These are phyloP conservation scores for Drosophila novamexicana DNA, from an alignment of 1,140 invertebrate species.

Conservation along the genomic window DNA sequence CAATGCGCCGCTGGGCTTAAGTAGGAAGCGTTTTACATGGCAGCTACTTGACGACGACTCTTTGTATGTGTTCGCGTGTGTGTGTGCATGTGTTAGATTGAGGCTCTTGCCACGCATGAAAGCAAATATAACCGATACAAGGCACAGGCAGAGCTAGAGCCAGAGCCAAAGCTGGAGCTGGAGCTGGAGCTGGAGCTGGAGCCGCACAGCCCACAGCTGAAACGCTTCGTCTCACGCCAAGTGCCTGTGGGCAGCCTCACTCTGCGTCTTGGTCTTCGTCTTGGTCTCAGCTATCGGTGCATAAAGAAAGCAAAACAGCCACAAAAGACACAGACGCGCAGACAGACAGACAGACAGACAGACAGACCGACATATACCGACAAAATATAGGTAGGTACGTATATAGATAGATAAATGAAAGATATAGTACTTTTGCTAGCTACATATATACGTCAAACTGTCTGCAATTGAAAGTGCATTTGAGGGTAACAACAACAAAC, in stretches of 20 bases:
- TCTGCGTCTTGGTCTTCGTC: constrained; percentile 33
- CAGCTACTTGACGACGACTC: constrained; percentile 69
- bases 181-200: constrained; percentile 26
- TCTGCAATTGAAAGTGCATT: constrained; percentile 82
- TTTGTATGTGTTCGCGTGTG: constrained; percentile 18
- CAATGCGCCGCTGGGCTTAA: constrained; percentile 60
- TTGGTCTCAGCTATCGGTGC: constrained; percentile 33
- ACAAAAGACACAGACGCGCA: constrained; percentile 5
- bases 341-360: constrained; percentile 10
- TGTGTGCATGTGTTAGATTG: constrained; percentile 33
- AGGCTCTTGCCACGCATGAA: constrained; percentile 63
- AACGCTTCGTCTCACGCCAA: constrained; percentile 66
- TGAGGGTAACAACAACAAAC: constrained; percentile 66
- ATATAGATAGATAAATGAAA: constrained; percentile 80
- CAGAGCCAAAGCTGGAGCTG: constrained; percentile 6
- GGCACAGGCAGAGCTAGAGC: constrained; percentile 15
- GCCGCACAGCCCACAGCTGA: constrained; percentile 59
- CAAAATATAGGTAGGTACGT: constrained; percentile 64
- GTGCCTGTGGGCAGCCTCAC: constrained; percentile 71
- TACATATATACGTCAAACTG: constrained; percentile 78
- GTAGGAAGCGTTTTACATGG: constrained; percentile 78
- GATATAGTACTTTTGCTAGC: constrained; percentile 71
- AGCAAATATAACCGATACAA: constrained; percentile 45
- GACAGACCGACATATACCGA: constrained; percentile 7
- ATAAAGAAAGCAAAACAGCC: constrained; percentile 63